Evolutionary conservation across 2,797 vertebrate species (phyloP).

Genomic region (Pteropus rufus): DNA sequence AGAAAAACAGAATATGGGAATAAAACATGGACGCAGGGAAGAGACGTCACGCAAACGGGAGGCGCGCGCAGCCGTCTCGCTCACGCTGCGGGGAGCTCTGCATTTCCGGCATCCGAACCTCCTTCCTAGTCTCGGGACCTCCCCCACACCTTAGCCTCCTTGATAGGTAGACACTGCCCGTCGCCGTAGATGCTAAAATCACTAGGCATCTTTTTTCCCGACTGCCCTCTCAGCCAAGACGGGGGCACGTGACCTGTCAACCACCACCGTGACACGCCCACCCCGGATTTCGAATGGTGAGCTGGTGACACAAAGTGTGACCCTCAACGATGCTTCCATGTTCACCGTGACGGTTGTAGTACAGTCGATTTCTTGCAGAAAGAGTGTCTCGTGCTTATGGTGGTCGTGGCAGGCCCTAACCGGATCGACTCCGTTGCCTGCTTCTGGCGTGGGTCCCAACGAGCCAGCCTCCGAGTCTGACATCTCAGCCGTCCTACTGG

Average conservation of each 20-base stretch:
- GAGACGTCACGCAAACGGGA: accelerated
- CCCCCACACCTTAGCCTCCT: accelerated
- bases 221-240: background rate
- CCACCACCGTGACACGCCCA: accelerated
- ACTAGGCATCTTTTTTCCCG: background rate
- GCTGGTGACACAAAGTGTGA: too few relatives aligned
- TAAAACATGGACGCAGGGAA: background rate
- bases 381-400: accelerated
- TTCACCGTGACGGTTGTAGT: accelerated
- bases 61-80: too few relatives aligned
- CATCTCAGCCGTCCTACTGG: accelerated
- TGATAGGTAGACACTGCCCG: too few relatives aligned
- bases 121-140: background rate
- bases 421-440: accelerated
- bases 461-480: too few relatives aligned
- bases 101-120: background rate
- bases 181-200: background rate
- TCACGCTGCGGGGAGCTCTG: too few relatives aligned
- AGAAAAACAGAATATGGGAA: background rate
- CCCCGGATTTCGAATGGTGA: background rate
- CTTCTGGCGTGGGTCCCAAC: accelerated
- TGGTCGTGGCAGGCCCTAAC: too few relatives aligned
- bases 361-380: too few relatives aligned
- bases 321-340: accelerated
- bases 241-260: accelerated